Conservation (phyloP, 2,113 vertebrate genomes). For the Chaetorhynchus papuensis region DNA sequence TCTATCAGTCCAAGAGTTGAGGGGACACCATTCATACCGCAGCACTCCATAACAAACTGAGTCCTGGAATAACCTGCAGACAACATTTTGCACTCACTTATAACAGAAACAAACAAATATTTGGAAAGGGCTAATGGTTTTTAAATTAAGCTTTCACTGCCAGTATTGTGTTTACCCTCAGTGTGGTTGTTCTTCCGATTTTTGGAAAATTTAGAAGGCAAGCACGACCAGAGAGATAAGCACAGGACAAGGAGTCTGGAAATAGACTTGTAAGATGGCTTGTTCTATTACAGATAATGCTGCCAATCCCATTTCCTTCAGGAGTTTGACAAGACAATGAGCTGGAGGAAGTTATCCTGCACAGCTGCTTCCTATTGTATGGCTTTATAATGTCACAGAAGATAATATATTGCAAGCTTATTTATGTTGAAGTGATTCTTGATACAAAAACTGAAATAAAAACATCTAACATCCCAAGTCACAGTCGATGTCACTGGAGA, state of each 20-base stretch:
- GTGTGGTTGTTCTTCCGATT: rapidly evolving
- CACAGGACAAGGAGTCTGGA: background rate
- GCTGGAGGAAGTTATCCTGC: background rate
- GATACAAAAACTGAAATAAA: background rate
- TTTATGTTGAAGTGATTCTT: background rate
- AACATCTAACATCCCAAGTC: background rate
- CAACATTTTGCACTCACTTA: background rate
- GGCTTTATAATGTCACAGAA: background rate
- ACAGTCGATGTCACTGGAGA: background rate
- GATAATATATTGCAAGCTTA: background rate
- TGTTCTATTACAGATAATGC: conserved; percentile 13
- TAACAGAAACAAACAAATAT: background rate
- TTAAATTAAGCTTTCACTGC: background rate
- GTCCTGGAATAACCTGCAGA: background rate
- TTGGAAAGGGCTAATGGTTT: background rate
- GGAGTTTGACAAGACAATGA: background rate
- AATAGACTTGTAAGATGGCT: background rate
- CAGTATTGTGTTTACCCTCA: background rate
- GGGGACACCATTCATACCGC: background rate
- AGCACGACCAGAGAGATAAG: background rate
- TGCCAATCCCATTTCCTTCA: conserved; percentile 29
- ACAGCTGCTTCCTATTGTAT: background rate
- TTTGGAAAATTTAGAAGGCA: background rate
- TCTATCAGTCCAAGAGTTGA: background rate
- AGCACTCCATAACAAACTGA: background rate